Base-by-base conservation (phyloP, 2,113 vertebrate species). In the Climacteris rufus region DNA sequence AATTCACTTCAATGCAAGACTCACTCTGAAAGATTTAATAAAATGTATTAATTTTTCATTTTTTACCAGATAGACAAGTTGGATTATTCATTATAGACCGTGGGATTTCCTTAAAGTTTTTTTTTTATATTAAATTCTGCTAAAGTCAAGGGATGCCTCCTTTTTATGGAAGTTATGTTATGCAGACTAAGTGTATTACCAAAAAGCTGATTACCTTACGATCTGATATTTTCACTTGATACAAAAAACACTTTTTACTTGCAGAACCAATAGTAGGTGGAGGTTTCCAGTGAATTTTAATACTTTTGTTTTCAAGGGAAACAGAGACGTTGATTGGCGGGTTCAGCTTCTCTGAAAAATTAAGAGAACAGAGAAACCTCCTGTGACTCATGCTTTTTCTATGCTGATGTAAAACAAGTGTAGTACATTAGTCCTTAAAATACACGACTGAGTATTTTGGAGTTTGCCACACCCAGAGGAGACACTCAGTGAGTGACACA, bases 281-380 rank as follows among this genome's bases (percentile, higher is more conserved):
- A 40, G 89, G 83, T 69, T 96, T 88, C 97, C 97, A 98, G 70
- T 83, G 70, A 86, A 98, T 95, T 82, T 78, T 76, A 83, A 96
- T 52, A 64, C 71, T 96, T 91, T 82, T 85, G 57, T 87, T 94
- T 94, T 96, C 93, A 61, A 96, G 33, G 31, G 88, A 92, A 87
- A 96, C 39, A 5, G 95, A 94, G 33, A 98, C 3, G 1, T 97
- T 97, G 68, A 82, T 70, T 2, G 98, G 98, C 0, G 97, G 94
- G 59, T 96, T 96, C 61, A 98, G 44, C 64, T 97, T 97, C 87
- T 98, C 98, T 98, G 96, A 56, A 95, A 96, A 93, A 90, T 42
- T 92, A 81, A 42, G 50, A 68, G 33, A 59, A 83, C 31, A 65
- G 25, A 59, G 15, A 52, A 39, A 85, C 15, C 15, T 85, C 77